Base-by-base conservation (phyloP, 2,888 invertebrate species). In the Caenorhabditis virilis region DNA sequence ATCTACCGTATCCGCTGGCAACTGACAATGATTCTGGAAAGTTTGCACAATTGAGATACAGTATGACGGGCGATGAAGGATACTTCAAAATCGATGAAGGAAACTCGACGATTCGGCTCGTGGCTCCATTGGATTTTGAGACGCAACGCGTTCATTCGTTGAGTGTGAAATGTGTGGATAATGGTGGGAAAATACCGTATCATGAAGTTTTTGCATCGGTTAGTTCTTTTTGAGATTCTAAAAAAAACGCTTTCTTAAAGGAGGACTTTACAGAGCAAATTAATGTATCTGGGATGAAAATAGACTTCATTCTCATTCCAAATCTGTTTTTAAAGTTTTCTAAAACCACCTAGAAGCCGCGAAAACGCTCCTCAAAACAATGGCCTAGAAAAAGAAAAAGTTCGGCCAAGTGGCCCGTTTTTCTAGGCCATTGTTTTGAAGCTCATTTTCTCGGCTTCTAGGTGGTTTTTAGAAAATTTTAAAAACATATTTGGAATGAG, bases 141-240 rank as follows among this genome's bases (percentile, higher is more conserved):
- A 60, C 49, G 1, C 73, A 73, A 53, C 42, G 66, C 16, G 46
- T 56, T 4, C 73, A 73, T 35, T 68, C 68, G 0, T 45, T 73
- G 5, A 65, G 60, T 13, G 46, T 73, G 18, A 58, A 58, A 25
- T 68, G 67, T 26, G 48, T 60, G 6, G 73, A 70, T 35, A 65
- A 67, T 38, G 36, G 47, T 7, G 66, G 64, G 1, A 36, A 43
- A 11, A 48, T 50, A 2, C 63, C 63, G 5, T 43, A 47, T 25
- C 62, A 73, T 23, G 73, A 73, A 45, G 70, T 68, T 1, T 73
- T 73, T 27, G 69, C 68, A 6, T 59, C 73, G 33, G 63, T 73
- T 20, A 35, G 65, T 30, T 39, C 9, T 2, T 22, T 2, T 25
- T 4, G 36, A 36, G 16, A 36, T n/a, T 13, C 16, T 36, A n/a